Evolutionary conservation across 2,113 vertebrate species (phyloP), one percentile per base, ranked within the genome.

Genomic region (Xenotilapia flavipinnis): DNA sequence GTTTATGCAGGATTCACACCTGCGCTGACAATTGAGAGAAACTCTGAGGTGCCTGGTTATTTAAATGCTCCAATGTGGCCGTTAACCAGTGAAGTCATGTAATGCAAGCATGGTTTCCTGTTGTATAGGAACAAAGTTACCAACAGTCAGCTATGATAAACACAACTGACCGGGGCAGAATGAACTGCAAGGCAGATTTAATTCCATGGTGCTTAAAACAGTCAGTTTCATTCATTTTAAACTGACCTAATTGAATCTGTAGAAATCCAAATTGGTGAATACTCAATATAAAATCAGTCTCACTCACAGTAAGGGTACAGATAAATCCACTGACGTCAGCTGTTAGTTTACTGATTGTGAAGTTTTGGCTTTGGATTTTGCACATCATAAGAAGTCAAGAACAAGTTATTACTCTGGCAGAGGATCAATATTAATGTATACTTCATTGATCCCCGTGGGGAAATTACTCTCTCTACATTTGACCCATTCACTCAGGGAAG

Each of bases 1-100:
- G 19, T 17, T 65, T n/a, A 38, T 0, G 60, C 60, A 38, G 10
- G 60, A n/a, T n/a, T 65, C 60, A 5, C 19, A 65, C 33, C 19
- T 65, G 8, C 0, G 6, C 8, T 45, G 40, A 45, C 0, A 47
- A 26, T 28, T 73, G 68, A 45, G 21, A 47, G 0, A 73, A 28
- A 47, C 68, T 73, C 40, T 73, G 21, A 47, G 42, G 21, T 45
- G 14, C 23, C 13, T 8, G 2, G 2, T 15, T 70, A 42, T 42
- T 42, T 47, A 47, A 75, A 19, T 28, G 40, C 68, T 75, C 9
- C 40, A 75, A 4, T 17, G 5, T 75, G 68, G 23, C 40, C 13
- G 14, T 75, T 47, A 7, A 45, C 40, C 40, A 73, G 40, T 45
- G 14, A 73, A 73, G 8, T 47, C 7, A 19, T 10, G 14, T 28